Evolutionary conservation across 2,797 vertebrate genomes (phyloP).

Genomic region (Novumbra hubbsi): DNA sequence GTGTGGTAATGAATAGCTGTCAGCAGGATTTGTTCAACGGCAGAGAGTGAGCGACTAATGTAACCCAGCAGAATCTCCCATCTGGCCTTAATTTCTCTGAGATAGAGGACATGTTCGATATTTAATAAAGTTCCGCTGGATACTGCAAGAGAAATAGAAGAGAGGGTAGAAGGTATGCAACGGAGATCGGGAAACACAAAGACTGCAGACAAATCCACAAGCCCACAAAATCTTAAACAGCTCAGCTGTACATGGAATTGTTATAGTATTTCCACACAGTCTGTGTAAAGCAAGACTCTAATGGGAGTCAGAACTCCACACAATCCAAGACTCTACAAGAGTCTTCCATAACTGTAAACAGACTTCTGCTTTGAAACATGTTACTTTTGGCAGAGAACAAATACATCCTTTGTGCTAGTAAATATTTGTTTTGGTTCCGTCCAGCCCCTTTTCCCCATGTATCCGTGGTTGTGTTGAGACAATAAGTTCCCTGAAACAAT

Average conservation of each 20-base stretch:
- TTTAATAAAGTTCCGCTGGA: conserved; percentile 36
- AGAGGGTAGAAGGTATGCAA: background rate
- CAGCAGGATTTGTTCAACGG: conserved; percentile 33
- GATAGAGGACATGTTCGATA: conserved; percentile 39
- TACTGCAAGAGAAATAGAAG: conserved; percentile 7
- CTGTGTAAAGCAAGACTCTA: background rate
- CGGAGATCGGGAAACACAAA: background rate
- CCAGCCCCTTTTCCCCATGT: too few species aligned
- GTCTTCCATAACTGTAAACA: conserved; percentile 13
- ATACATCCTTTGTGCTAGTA: background rate
- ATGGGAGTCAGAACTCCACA: conserved; percentile 37
- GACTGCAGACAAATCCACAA: too few species aligned
- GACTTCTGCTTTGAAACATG: conserved; percentile 29
- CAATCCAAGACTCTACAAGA: conserved; percentile 12
- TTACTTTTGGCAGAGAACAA: conserved; percentile 11
- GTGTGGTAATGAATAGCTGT: conserved; percentile 47
- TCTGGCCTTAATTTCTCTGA: conserved; percentile 37
- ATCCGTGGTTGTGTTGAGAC: too few species aligned
- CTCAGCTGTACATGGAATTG: background rate
- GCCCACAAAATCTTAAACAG: too few species aligned
- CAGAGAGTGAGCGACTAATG: conserved; percentile 20
- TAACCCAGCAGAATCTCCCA: conserved; percentile 28
- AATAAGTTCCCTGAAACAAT: too few species aligned
- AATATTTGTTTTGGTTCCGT: background rate
- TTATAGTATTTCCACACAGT: background rate